Evolutionary conservation across 2,797 vertebrate genomes (phyloP), one percentile per base, ranked within the genome.

Genomic region (Sebastes steindachneri): DNA sequence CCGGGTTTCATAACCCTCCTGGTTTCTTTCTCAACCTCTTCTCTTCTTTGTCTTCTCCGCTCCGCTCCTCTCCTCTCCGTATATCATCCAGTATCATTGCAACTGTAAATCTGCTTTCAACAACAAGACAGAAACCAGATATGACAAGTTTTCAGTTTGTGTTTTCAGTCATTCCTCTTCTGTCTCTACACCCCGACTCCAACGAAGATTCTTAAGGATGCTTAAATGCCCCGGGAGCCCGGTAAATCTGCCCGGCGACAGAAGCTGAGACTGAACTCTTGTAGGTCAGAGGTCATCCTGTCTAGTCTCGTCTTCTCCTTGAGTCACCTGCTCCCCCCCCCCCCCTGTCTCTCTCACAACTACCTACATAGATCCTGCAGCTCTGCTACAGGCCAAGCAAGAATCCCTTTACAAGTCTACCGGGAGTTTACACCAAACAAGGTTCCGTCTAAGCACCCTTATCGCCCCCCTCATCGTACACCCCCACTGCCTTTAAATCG

Each of bases 181-280:
- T 41, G 29, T 75, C 33, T 68, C 62, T 59, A 71, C 55, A 68
- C n/a, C 45, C 11, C 19, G n/a, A 72, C 45, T 55, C 51, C 28
- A 15, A 59, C 41, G 11, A 41, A 83, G 51, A 65, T 48, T 72
- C 48, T 88, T 62, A 41, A 74, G 83, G 73, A 80, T 65, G 55
- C 80, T 82, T 82, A 77, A 82, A 82, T 58, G 58, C 28, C 85
- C 62, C 83, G 2, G 29, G 9, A 73, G 75, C 21, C 66, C 8
- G 17, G 31, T 92, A 88, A 91, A 92, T 93, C 81, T 71, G 54
- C 78, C 77, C 1, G 3, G 68, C 7, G 33, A 88, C 86, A 83
- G 69, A 70, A 87, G 68, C 79, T 58, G 62, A 84, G 65, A 78
- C 66, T 63, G 68, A 85, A 83, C 85, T 86, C 55, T 77, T 77